Conservation (phyloP, 2,797 vertebrate genomes). For the Pogonophryne albipinna region DNA sequence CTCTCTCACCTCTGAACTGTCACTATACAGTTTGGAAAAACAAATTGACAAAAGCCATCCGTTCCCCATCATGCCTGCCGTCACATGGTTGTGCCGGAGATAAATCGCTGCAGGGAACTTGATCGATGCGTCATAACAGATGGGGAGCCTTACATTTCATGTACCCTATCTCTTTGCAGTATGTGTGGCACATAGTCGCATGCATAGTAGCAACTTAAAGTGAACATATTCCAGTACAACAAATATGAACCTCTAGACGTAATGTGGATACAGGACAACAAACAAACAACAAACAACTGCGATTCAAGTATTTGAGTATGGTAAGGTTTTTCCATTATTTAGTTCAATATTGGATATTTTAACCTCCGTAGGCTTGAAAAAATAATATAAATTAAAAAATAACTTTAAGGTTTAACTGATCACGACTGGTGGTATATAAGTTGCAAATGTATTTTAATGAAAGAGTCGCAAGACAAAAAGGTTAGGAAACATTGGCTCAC, state of each 20-base stretch:
- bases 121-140: slow-evolving; percentile 25
- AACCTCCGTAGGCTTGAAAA: too few species aligned
- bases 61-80: not conserved
- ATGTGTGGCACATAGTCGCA: not conserved
- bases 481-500: too few species aligned
- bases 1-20: slow-evolving; percentile 38
- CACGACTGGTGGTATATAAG: too few species aligned
- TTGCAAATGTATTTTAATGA: too few species aligned
- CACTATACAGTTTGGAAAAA: slow-evolving; percentile 24
- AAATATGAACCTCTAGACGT: not conserved
- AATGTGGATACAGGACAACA: too few species aligned
- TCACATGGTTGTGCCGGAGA: slow-evolving; percentile 7
- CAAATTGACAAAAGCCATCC: slow-evolving; percentile 19
- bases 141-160: slow-evolving; percentile 9
- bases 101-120: slow-evolving; percentile 32
- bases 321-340: too few species aligned
- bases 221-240: not conserved
- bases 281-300: too few species aligned
- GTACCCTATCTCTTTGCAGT: not conserved
- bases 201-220: not conserved
- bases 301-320: too few species aligned
- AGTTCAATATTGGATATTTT: not conserved
- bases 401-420: too few species aligned
- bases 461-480: too few species aligned
- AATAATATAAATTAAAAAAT: too few species aligned